Percentiles rank a stretch among this genome's conserved stretches.
phyloP scores from a whole-genome alignment of 1,140 invertebrate genomes.

The Bradysia coprophila region DNA sequence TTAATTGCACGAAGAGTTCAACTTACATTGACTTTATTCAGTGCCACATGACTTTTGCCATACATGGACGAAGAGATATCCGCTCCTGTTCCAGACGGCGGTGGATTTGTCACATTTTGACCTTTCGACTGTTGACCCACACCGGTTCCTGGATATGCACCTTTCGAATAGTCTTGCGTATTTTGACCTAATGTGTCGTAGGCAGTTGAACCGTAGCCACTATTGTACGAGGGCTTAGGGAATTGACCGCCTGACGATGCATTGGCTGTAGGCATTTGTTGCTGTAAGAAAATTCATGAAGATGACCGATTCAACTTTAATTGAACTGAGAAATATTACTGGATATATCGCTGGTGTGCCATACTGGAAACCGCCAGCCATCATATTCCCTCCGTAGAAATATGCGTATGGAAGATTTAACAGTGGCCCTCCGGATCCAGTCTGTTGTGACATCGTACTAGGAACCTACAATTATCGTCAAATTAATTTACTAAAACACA shows the following conservation, averaged over 20 bases:
- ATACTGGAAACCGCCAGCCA: slow-evolving; percentile 57
- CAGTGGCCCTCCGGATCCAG: slow-evolving; percentile 24
- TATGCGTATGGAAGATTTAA: slow-evolving; percentile 38
- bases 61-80: slow-evolving; percentile 49
- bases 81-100: slow-evolving; percentile 34
- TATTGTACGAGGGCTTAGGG: slow-evolving; percentile 43
- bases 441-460: slow-evolving; percentile 50
- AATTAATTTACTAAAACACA: not conserved
- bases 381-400: slow-evolving; percentile 44
- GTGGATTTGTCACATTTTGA: slow-evolving; percentile 30
- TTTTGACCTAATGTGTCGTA: slow-evolving; percentile 40
- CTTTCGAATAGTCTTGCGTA: slow-evolving; percentile 37
- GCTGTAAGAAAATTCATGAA: slow-evolving; percentile 12
- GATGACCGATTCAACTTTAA: not conserved
- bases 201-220: slow-evolving; percentile 38
- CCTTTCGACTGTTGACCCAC: slow-evolving; percentile 30
- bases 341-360: slow-evolving; percentile 46
- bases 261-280: slow-evolving; percentile 44
- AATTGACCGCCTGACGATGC: slow-evolving; percentile 42
- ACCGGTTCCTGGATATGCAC: slow-evolving; percentile 28
- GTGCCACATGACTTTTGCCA: slow-evolving; percentile 48
- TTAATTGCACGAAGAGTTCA: no score
- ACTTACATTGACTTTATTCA: slow-evolving; percentile 55
- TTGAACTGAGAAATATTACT: slow-evolving; percentile 24
- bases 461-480: slow-evolving; percentile 22